Evolutionary conservation across 2,888 invertebrate genomes (phyloP).

Genomic region (Chirona hameri): DNA sequence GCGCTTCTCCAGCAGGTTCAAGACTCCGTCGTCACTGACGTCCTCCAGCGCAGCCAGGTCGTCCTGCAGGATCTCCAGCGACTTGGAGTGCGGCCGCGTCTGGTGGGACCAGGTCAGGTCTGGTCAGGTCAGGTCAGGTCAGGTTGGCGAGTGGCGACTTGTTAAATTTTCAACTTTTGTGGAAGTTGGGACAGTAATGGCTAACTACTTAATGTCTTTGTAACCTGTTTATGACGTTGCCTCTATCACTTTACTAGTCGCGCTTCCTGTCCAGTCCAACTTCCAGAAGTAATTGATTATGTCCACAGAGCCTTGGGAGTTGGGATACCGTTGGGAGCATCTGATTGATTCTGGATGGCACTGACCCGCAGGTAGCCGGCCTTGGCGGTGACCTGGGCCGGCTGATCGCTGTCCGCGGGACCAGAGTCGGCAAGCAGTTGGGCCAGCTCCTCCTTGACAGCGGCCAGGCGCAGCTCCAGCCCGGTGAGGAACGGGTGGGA

Average conservation of each 20-base stretch:
- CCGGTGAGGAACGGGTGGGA: constrained; percentile 79
- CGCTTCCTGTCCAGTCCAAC: too few species aligned
- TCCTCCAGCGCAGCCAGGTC: constrained; percentile 74
- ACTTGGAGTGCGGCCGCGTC: constrained; percentile 34
- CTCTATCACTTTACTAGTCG: too few species aligned
- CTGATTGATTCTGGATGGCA: background rate
- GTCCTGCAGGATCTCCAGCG: constrained; percentile 65
- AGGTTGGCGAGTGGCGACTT: too few species aligned
- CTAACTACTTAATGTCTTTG: too few species aligned
- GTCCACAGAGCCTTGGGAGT: too few species aligned
- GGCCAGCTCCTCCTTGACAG: constrained; percentile 65
- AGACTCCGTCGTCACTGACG: constrained; percentile 66
- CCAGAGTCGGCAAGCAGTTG: constrained; percentile 54
- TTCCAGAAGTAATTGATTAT: too few species aligned
- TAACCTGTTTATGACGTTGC: too few species aligned
- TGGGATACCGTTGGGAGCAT: too few species aligned
- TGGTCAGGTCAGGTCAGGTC: too few species aligned
- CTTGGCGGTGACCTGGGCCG: constrained; percentile 31
- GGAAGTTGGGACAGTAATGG: too few species aligned
- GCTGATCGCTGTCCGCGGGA: constrained; percentile 39
- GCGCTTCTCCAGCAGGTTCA: constrained; percentile 66
- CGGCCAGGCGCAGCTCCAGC: constrained; percentile 64
- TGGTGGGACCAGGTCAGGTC: constrained; percentile 22
- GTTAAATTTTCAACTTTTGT: too few species aligned
- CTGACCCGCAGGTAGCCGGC: constrained; percentile 33